These are phyloP conservation scores for Drosophila mojavensis DNA, from an alignment of 1,140 invertebrate species.

Conservation along the genomic window DNA sequence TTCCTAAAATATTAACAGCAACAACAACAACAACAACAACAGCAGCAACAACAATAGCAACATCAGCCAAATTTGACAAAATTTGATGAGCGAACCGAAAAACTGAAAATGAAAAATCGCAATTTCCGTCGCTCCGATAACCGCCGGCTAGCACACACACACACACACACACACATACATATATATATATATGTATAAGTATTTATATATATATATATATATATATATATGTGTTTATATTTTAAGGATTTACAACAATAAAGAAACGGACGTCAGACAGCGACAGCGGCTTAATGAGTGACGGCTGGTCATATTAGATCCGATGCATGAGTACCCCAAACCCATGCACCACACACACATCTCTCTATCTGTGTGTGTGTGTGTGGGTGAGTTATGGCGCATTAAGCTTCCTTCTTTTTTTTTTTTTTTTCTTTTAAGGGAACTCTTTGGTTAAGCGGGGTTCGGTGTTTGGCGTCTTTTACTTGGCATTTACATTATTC, in stretches of 20 bases:
- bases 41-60: slow-evolving; percentile 33
- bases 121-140: slow-evolving; percentile 73
- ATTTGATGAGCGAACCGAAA: slow-evolving; percentile 67
- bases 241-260: slow-evolving; percentile 54
- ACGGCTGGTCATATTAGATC: slow-evolving; percentile 79
- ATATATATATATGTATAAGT: slow-evolving; percentile 29
- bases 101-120: slow-evolving; percentile 77
- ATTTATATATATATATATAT: slow-evolving; percentile 5
- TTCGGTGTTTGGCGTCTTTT: slow-evolving; percentile 26
- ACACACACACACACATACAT: slow-evolving; percentile 2
- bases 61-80: slow-evolving; percentile 69
- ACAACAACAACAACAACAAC: slow-evolving; percentile 27
- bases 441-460: slow-evolving; percentile 17
- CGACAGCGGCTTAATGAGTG: slow-evolving; percentile 72
- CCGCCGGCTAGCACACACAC: slow-evolving; percentile 58
- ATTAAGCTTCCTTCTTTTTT: slow-evolving; percentile 55
- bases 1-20: slow-evolving; percentile 65
- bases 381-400: slow-evolving; percentile 67
- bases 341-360: background rate
- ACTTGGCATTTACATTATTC: slow-evolving; percentile 73
- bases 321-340: slow-evolving; percentile 43
- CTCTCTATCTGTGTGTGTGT: too few species aligned
- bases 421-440: background rate
- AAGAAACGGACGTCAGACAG: slow-evolving; percentile 54
- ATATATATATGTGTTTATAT: slow-evolving; percentile 31